Evolutionary conservation across 1,140 invertebrate species (phyloP).

Genomic region (Yoshiicerus persimilis): DNA sequence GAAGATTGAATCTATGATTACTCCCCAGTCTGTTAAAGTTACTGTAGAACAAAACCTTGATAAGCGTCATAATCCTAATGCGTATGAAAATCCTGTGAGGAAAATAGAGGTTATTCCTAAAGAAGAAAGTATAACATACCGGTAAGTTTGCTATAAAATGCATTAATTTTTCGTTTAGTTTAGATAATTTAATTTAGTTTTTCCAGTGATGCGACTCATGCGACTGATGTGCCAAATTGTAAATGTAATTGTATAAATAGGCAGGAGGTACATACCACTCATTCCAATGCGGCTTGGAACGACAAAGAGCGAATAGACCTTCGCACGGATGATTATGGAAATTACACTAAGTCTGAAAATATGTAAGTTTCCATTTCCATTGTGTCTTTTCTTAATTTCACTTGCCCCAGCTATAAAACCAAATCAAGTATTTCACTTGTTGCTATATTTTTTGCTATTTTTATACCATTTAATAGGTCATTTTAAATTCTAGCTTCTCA

Average conservation of each 20-base stretch:
- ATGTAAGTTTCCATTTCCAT: conserved; percentile 41
- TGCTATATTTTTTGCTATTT: too few relatives aligned
- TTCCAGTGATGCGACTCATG: too few relatives aligned
- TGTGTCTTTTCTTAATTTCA: too few relatives aligned
- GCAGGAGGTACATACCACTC: not conserved
- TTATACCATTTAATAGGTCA: too few relatives aligned
- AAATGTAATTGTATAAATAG: not conserved
- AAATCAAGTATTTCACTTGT: too few relatives aligned
- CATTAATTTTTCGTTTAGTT: not conserved
- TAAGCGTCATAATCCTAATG: not conserved
- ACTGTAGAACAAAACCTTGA: conserved; percentile 13
- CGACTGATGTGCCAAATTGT: not conserved
- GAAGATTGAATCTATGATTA: conserved; percentile 45
- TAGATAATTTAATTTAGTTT: too few relatives aligned
- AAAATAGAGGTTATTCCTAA: conserved; percentile 12
- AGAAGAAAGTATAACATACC: not conserved
- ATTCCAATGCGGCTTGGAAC: not conserved
- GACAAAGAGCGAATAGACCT: conserved; percentile 25
- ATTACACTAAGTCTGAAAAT: conserved; percentile 31
- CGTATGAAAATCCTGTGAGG: not conserved
- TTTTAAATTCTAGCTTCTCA: too few relatives aligned
- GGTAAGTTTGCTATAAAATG: not conserved
- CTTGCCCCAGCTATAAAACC: too few relatives aligned
- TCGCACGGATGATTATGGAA: conserved; percentile 44
- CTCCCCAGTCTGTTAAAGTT: conserved; percentile 23